Conservation (phyloP, 2,888 invertebrate species). For the Lasioglossum malachurum region DNA sequence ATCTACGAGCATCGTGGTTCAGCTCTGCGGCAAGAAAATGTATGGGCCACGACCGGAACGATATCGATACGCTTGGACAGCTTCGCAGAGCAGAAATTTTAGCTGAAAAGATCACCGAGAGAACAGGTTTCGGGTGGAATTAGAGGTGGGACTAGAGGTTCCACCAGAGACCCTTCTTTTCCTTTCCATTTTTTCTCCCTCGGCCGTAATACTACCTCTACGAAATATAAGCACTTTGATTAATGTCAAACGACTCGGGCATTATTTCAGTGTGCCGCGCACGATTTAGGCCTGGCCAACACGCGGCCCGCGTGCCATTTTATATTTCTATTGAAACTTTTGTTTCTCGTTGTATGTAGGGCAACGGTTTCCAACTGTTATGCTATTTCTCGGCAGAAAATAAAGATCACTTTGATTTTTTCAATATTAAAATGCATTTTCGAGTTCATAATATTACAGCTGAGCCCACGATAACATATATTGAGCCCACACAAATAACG, state of each 20-base stretch:
- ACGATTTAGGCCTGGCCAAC: too few species aligned
- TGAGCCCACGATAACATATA: too few species aligned
- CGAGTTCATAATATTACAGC: too few species aligned
- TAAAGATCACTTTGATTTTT: too few species aligned
- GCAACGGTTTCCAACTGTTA: too few species aligned
- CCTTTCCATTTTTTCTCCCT: not conserved
- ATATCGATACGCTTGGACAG: slow-evolving; percentile 65
- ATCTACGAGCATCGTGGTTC: slow-evolving; percentile 57
- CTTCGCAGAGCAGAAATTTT: slow-evolving; percentile 27
- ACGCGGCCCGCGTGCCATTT: too few species aligned
- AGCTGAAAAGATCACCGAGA: slow-evolving; percentile 37
- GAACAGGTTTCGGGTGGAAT: slow-evolving; percentile 4
- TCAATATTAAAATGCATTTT: too few species aligned
- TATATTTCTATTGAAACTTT: too few species aligned
- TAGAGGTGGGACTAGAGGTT: not conserved
- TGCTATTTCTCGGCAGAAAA: too few species aligned
- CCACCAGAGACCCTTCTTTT: not conserved
- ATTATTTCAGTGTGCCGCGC: not conserved
- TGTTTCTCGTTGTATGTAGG: too few species aligned
- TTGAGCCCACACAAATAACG: too few species aligned
- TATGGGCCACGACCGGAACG: slow-evolving; percentile 27
- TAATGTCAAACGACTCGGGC: not conserved
- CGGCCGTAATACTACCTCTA: not conserved
- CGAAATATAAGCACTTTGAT: not conserved
- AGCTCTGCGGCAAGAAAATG: slow-evolving; percentile 61